Evolutionary conservation across 2,113 vertebrate genomes (phyloP), one percentile per base, ranked within the genome.

Genomic region (Cynopterus brachyotis): DNA sequence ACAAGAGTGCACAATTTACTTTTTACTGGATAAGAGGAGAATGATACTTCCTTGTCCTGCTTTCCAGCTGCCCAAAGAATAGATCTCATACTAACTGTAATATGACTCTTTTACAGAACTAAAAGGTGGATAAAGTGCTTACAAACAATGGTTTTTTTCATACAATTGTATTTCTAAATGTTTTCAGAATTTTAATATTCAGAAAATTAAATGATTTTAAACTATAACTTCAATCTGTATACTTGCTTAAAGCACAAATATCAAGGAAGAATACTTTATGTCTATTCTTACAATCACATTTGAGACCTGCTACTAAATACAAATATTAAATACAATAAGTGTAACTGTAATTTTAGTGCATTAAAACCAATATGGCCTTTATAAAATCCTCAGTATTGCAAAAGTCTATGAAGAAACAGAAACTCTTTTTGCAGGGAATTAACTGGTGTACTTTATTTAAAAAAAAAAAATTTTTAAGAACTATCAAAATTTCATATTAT

Each of bases 1-100:
- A 59, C 91, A 60, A 3, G 0, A 76, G 93, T 78, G 97, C 97
- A 98, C 82, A 92, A 96, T 96, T 97, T 94, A 92, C 98, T 96
- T 96, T 93, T 96, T 94, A 82, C 40, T 42, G 0, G 32, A 95
- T 86, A 95, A 97, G 4, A 11, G 47, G 81, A 98, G 40, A 53
- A 4, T 47, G 81, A 88, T 89, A 97, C 97, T 95, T 96, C 91
- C 95, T 96, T 35, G 2, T 95, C 73, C 96, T 98, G 69, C 96
- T 95, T 95, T 97, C 87, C 96, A 98, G 79, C 97, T 98, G 98
- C 94, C 93, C 72, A 97, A 89, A 92, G 64, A 0, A 0, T 30
- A 96, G 89, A 94, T 47, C 82, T 87, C 59, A 72, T 30, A 88
- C 47, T 92, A 95, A 96, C 0, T 96, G 93, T 70, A 96, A 97